Conservation (phyloP, 2,888 invertebrate species). For the Mechanitis messenoides region DNA sequence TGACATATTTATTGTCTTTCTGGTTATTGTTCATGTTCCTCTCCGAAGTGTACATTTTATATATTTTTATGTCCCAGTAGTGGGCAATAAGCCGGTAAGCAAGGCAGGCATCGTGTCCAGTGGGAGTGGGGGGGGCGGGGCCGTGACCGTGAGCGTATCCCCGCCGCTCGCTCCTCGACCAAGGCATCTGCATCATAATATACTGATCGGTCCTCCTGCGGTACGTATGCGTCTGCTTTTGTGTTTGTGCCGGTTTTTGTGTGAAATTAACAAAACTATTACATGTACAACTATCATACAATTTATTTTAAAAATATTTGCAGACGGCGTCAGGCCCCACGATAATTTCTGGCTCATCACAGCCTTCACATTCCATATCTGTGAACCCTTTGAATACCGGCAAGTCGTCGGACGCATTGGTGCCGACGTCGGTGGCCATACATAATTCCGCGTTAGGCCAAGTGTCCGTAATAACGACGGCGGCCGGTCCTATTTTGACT, state of each 20-base stretch:
- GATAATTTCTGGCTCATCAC: conserved; percentile 47
- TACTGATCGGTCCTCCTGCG: conserved; percentile 47
- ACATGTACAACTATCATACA: no score
- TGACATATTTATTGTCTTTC: no score
- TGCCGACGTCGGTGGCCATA: conserved; percentile 55
- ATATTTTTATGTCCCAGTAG: conserved; percentile 10
- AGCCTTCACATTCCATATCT: conserved; percentile 57
- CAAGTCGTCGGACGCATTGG: conserved; percentile 60
- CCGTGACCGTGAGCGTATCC: conserved; percentile 78
- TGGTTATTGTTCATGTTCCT: no score
- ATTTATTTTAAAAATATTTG: no score
- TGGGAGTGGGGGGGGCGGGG: conserved; percentile 33
- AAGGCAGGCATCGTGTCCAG: background rate
- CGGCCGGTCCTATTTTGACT: conserved; percentile 30
- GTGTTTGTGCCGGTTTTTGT: background rate
- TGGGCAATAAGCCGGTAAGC: conserved; percentile 37
- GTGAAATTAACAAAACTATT: no score
- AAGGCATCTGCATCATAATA: conserved; percentile 76
- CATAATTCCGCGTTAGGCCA: conserved; percentile 64
- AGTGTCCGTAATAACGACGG: conserved; percentile 43
- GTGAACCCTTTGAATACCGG: conserved; percentile 58
- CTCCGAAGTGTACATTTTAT: no score
- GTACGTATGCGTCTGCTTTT: conserved; percentile 26
- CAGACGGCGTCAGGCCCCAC: conserved; percentile 40
- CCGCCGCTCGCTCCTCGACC: conserved; percentile 66